Evolutionary conservation across 2,113 vertebrate species (phyloP).

Genomic region (Ictalurus furcatus): DNA sequence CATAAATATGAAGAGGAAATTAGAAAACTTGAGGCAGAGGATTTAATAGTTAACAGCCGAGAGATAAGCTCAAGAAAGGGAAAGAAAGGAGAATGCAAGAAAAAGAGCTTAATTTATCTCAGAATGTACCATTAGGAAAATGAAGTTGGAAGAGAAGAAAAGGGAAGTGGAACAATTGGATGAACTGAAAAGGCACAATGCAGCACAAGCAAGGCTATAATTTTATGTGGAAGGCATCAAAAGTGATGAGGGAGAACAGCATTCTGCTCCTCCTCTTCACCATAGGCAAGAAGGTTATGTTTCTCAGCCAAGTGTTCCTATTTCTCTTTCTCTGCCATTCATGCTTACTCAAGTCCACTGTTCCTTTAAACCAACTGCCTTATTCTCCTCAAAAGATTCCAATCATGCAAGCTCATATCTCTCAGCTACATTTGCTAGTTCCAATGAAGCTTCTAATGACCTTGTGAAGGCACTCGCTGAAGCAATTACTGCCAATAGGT

Average conservation of each 20-base stretch:
- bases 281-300: no score
- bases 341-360: no score
- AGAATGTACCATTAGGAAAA: constrained; percentile 29
- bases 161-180: constrained; percentile 32
- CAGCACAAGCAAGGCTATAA: constrained; percentile 38
- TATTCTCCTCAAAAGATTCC: constrained; percentile 9
- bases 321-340: no score
- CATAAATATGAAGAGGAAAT: no score
- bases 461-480: no score
- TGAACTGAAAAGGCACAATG: constrained; percentile 38
- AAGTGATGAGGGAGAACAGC: not conserved
- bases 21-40: no score
- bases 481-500: no score
- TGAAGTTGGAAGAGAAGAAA: constrained; percentile 31
- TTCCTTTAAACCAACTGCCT: not conserved
- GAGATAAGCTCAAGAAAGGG: no score
- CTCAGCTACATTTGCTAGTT: not conserved
- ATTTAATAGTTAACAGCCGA: no score
- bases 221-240: constrained; percentile 10
- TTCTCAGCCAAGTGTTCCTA: no score
- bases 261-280: no score
- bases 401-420: not conserved
- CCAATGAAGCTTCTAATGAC: constrained; percentile 13
- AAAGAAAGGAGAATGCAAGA: constrained; percentile 30
- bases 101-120: no score